Evolutionary conservation across 64 coral and sea anemone genomes (phyloP).

Genomic region (Montipora cactus): DNA sequence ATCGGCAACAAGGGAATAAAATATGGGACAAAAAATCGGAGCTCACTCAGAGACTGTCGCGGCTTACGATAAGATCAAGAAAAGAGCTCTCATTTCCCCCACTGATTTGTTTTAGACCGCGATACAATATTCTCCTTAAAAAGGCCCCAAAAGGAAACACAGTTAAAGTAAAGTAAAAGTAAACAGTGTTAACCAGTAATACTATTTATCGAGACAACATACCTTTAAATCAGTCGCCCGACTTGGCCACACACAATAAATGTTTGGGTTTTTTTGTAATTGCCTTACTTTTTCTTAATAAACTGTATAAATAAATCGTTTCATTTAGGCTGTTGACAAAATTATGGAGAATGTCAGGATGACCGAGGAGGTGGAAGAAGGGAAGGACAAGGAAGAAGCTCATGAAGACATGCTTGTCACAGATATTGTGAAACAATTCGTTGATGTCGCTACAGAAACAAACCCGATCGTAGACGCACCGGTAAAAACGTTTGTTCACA

Average conservation of each 20-base stretch:
- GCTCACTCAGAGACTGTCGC: too few relatives aligned
- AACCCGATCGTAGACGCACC: neutral
- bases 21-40: too few relatives aligned
- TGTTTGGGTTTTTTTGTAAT: neutral
- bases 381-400: neutral
- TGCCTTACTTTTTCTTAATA: neutral
- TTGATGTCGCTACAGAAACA: constrained; percentile 1
- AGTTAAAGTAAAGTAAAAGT: too few relatives aligned
- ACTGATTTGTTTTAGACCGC: too few relatives aligned
- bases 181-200: neutral
- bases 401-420: neutral
- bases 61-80: too few relatives aligned
- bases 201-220: too few relatives aligned
- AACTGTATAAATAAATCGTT: neutral
- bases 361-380: neutral
- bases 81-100: too few relatives aligned
- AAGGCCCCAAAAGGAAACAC: too few relatives aligned
- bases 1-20: too few relatives aligned
- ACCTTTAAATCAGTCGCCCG: neutral
- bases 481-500: neutral
- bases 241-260: too few relatives aligned
- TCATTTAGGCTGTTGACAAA: constrained; percentile 16
- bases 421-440: neutral
- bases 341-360: neutral
- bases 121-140: too few relatives aligned